A percentile compares a stretch with the other conserved stretches of the same genome.
Conservation (phyloP, 2,888 invertebrate species). For the Xestia rhomboidea region DNA sequence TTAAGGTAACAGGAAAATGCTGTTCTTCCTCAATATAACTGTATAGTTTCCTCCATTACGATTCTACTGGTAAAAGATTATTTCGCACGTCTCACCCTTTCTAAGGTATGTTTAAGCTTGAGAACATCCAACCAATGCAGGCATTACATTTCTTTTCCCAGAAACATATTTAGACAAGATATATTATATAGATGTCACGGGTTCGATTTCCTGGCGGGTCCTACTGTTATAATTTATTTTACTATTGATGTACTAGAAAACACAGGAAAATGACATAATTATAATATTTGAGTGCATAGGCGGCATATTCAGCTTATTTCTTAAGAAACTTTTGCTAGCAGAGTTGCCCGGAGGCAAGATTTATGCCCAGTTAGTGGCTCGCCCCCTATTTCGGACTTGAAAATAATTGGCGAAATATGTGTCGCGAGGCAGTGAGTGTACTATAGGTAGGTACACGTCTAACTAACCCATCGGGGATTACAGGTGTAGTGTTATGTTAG, state of each 20-base stretch:
- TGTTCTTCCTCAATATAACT: constrained; percentile 2
- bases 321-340: not conserved
- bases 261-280: not conserved
- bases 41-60: constrained; percentile 6
- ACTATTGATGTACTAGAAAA: not conserved
- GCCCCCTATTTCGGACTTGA: not conserved
- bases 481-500: not conserved
- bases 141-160: not conserved
- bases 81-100: constrained; percentile 3
- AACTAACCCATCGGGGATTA: not conserved
- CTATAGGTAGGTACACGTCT: not conserved
- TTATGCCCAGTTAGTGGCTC: not conserved
- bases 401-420: not conserved
- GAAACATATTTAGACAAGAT: not conserved
- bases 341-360: not conserved
- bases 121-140: not conserved
- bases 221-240: not conserved
- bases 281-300: not conserved
- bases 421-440: not conserved
- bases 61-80: constrained; percentile 15
- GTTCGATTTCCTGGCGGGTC: not conserved
- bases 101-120: constrained; percentile 4
- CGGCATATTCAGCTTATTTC: too few relatives aligned
- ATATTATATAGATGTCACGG: not conserved
- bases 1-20: constrained; percentile 35